These are phyloP conservation scores for Cranoglanis bouderius DNA, from an alignment of 2,113 vertebrate genomes.

Conservation along the genomic window DNA sequence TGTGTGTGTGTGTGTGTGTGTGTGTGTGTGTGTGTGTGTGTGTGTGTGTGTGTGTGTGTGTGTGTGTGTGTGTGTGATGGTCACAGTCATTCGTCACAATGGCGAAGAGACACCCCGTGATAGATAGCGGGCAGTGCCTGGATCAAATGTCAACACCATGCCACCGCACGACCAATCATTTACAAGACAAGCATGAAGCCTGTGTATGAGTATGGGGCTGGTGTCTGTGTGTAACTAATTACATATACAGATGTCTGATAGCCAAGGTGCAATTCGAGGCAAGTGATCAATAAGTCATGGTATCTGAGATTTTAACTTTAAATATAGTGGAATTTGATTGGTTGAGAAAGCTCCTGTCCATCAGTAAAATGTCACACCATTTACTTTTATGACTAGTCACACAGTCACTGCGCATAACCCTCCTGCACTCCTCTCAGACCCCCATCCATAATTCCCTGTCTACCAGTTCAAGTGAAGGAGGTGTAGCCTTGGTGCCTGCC, in stretches of 20 bases:
- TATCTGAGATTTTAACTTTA: not conserved
- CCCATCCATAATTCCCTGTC: not conserved
- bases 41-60: not conserved
- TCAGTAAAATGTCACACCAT: not conserved
- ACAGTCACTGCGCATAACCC: not conserved
- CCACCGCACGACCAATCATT: constrained; percentile 66
- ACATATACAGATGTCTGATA: constrained; percentile 18
- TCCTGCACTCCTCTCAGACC: not conserved
- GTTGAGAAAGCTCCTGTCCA: not conserved
- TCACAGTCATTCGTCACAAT: constrained; percentile 32
- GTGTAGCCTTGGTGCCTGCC: not conserved
- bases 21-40: not conserved
- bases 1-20: constrained; percentile 3
- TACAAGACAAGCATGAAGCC: constrained; percentile 49
- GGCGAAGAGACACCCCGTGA: constrained; percentile 42
- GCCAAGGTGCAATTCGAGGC: not conserved
- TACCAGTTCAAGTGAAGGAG: not conserved
- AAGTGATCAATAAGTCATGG: not conserved
- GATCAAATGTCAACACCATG: constrained; percentile 64
- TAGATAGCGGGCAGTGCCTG: constrained; percentile 62
- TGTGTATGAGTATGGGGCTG: not conserved
- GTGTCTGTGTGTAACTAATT: constrained; percentile 16
- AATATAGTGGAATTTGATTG: not conserved
- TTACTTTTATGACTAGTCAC: not conserved
- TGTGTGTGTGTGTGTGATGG: not conserved